phyloP scores from a whole-genome alignment of 2,888 invertebrate species.

The Diachrysia chrysitis region DNA sequence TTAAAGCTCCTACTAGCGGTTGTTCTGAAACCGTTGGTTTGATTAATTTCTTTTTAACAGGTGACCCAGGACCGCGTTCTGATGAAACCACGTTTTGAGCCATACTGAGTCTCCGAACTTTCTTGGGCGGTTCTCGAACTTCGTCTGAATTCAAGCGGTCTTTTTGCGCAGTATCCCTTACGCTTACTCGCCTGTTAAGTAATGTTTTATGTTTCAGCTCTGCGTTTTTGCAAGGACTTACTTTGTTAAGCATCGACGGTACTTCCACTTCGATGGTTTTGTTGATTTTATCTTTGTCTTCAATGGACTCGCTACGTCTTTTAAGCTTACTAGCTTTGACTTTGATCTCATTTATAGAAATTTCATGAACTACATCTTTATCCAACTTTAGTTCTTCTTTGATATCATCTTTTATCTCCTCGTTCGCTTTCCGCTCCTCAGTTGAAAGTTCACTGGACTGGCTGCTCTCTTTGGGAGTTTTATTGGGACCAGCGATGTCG shows the following conservation, averaged over 20 bases:
- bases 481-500: conserved; percentile 79
- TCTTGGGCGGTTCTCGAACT: conserved; percentile 61
- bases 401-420: conserved; percentile 85
- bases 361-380: conserved; percentile 71
- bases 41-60: conserved; percentile 61
- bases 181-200: conserved; percentile 61
- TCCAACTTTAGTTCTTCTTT: conserved; percentile 25
- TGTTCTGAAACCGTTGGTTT: conserved; percentile 58
- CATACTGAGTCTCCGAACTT: conserved; percentile 58
- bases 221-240: conserved; percentile 72
- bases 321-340: conserved; percentile 60
- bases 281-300: conserved; percentile 71
- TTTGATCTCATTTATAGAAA: conserved; percentile 69
- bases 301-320: conserved; percentile 74
- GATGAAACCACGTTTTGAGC: conserved; percentile 40
- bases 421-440: conserved; percentile 91
- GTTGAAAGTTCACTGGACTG: conserved; percentile 89
- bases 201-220: conserved; percentile 71
- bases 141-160: conserved; percentile 60
- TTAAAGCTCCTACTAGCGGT: conserved; percentile 52
- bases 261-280: conserved; percentile 58
- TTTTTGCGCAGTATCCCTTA: conserved; percentile 63
- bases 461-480: conserved; percentile 89
- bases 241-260: conserved; percentile 57
- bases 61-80: conserved; percentile 63